Conservation (phyloP, 2,888 invertebrate species). For the Dorcus hopei region DNA sequence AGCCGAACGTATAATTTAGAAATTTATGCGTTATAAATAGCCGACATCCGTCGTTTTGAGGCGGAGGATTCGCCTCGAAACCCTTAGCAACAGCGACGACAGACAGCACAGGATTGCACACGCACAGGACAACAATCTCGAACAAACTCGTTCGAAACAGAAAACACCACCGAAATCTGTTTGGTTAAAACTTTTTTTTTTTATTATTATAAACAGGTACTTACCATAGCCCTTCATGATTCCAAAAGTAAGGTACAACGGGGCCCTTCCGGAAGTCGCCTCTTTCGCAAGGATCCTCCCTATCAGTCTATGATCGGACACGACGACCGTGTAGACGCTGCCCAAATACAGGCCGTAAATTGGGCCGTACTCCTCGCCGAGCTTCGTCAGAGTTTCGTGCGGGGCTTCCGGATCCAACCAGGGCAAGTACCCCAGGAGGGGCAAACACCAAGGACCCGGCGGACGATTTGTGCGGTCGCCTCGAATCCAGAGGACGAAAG, state of each 20-base stretch:
- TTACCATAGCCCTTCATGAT: conserved; percentile 86
- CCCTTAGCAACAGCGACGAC: too few relatives aligned
- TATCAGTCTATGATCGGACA: conserved; percentile 72
- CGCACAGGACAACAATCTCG: too few relatives aligned
- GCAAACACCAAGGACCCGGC: conserved; percentile 78
- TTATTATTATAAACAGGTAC: conserved; percentile 30
- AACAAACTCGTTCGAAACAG: too few relatives aligned
- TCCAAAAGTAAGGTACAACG: conserved; percentile 79
- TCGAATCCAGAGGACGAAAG: too few relatives aligned
- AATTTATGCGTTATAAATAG: too few relatives aligned
- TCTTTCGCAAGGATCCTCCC: conserved; percentile 71
- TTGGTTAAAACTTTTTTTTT: too few relatives aligned
- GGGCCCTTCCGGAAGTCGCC: conserved; percentile 72
- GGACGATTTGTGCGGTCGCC: conserved; percentile 47
- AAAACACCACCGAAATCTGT: too few relatives aligned
- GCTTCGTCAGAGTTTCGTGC: conserved; percentile 64
- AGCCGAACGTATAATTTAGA: too few relatives aligned
- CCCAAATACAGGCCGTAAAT: conserved; percentile 76
- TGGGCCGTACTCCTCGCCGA: conserved; percentile 68
- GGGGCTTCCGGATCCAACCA: conserved; percentile 69
- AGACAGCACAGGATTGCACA: too few relatives aligned
- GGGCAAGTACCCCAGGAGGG: conserved; percentile 75
- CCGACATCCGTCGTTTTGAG: too few relatives aligned
- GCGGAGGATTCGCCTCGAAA: too few relatives aligned
- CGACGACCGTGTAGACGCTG: conserved; percentile 69